phyloP scores from a whole-genome alignment of 2,888 invertebrate species.

The Ornithoptera priamus region DNA sequence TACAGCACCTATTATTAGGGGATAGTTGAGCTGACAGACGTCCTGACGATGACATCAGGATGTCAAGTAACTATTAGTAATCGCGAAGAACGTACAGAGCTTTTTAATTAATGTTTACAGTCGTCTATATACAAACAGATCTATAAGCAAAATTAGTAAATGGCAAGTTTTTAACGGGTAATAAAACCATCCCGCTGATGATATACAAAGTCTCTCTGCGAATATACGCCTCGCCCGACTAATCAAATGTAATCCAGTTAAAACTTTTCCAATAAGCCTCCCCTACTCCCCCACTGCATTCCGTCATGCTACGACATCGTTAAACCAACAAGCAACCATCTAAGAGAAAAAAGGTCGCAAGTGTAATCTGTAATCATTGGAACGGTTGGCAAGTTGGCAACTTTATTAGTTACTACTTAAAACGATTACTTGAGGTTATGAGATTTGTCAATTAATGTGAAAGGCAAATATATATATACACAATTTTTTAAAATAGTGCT shows the following conservation, averaged over 20 bases:
- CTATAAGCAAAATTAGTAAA: not conserved
- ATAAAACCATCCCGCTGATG: conserved; percentile 10
- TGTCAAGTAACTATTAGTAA: no score
- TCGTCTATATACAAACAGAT: not conserved
- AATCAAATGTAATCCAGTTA: conserved; percentile 47
- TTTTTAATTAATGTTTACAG: not conserved
- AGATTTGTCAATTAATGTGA: no score
- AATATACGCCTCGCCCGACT: conserved; percentile 20
- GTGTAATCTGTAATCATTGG: conserved; percentile 41
- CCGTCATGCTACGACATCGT: conserved; percentile 42
- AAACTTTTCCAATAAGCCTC: conserved; percentile 78
- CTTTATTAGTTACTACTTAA: conserved; percentile 5
- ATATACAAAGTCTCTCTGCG: conserved; percentile 19
- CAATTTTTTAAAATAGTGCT: no score
- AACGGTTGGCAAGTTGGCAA: conserved; percentile 19
- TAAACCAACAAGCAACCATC: conserved; percentile 37
- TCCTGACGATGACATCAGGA: no score
- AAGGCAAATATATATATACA: no score
- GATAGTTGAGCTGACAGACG: no score
- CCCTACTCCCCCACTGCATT: conserved; percentile 61
- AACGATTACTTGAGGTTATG: conserved; percentile 1
- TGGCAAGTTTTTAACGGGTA: conserved; percentile 24
- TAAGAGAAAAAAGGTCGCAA: conserved; percentile 33
- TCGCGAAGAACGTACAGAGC: not conserved
- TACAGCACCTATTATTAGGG: no score